Conservation (phyloP, 2,113 vertebrate genomes). For the Willisornis vidua region DNA sequence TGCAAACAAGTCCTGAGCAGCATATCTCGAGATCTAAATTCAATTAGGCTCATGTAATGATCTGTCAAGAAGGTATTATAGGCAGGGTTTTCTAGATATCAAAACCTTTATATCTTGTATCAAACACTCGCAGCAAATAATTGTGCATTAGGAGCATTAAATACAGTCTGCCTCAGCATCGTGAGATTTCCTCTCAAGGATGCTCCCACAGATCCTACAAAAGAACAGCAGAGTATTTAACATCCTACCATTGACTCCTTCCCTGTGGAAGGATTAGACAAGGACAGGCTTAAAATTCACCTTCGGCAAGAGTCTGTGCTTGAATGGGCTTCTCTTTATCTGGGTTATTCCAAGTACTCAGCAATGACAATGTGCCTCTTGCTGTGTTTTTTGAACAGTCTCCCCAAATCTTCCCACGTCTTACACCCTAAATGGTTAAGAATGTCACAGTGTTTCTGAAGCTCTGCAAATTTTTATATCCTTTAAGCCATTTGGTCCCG, state of each 20-base stretch:
- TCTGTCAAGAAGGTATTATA: conserved; percentile 9
- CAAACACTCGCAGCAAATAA: conserved; percentile 3
- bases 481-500: not conserved
- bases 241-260: not conserved
- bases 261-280: not conserved
- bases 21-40: conserved; percentile 58
- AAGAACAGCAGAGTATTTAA: not conserved
- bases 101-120: conserved; percentile 23
- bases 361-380: not conserved
- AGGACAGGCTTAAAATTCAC: not conserved
- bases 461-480: not conserved
- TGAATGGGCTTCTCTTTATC: not conserved
- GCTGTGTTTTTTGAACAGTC: not conserved
- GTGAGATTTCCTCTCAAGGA: conserved; percentile 34
- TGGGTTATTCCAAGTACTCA: not conserved
- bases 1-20: conserved; percentile 37
- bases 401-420: not conserved
- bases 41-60: conserved; percentile 4
- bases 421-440: not conserved
- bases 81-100: conserved; percentile 20
- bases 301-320: not conserved
- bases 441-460: not conserved
- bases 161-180: not conserved
- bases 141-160: conserved; percentile 15
- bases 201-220: conserved; percentile 24